A percentile compares a stretch with the other conserved stretches of the same genome.
Evolutionary conservation across 2,113 vertebrate species (phyloP).

Genomic region (Junco hyemalis): DNA sequence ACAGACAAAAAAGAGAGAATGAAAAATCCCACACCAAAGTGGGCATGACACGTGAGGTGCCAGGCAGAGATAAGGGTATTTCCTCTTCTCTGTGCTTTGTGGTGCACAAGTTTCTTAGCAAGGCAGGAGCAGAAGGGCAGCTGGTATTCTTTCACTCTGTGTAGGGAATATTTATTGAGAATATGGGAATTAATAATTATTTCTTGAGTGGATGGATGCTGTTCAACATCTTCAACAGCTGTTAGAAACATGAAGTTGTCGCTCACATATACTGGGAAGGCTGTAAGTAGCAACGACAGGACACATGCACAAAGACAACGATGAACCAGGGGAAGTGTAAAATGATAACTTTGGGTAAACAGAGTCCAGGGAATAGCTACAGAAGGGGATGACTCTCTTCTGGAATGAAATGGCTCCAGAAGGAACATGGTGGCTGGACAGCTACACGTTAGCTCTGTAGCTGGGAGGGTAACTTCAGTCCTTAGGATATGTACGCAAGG

Average conservation of each 20-base stretch:
- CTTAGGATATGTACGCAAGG: neutral
- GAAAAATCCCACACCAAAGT: neutral
- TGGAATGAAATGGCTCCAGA: neutral
- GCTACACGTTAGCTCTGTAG: neutral
- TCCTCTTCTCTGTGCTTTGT: neutral
- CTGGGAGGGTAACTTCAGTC: neutral
- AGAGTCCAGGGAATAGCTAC: neutral
- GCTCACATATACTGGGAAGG: neutral
- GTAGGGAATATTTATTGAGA: neutral
- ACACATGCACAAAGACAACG: neutral
- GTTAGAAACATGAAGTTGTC: neutral
- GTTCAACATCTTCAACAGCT: neutral
- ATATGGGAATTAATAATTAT: neutral
- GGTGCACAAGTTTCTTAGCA: neutral
- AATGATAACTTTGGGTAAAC: neutral
- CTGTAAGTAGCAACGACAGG: accelerated
- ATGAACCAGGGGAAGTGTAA: neutral
- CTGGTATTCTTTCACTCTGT: neutral
- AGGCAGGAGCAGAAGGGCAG: neutral
- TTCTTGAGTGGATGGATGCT: neutral
- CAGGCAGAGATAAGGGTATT: neutral
- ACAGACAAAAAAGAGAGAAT: neutral
- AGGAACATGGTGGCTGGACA: neutral
- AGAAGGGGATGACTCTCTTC: neutral
- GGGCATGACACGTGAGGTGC: neutral